Evolutionary conservation across 1,140 invertebrate species (phyloP).

Genomic region (Melipona quadrifasciata): DNA sequence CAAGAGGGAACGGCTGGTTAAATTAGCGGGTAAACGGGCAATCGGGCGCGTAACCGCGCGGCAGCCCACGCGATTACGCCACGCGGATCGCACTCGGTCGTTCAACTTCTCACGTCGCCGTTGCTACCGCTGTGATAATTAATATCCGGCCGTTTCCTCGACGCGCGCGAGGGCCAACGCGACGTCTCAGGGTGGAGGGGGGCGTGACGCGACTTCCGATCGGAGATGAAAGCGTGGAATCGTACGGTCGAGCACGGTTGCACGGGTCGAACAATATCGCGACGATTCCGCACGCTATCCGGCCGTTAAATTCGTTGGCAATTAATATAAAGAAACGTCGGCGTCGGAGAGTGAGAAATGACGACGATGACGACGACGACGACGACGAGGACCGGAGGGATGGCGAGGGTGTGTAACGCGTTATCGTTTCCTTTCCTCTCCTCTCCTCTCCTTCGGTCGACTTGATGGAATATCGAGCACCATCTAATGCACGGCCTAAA

Average conservation of each 20-base stretch:
- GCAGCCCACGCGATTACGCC: not conserved
- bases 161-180: slow-evolving; percentile 10
- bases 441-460: slow-evolving; percentile 13
- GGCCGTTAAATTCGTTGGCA: slow-evolving; percentile 75
- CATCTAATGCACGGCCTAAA: slow-evolving; percentile 77
- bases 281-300: slow-evolving; percentile 71
- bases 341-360: slow-evolving; percentile 1
- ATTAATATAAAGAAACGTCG: slow-evolving; percentile 71
- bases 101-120: slow-evolving; percentile 12
- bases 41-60: slow-evolving; percentile 1
- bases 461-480: slow-evolving; percentile 70
- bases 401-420: not conserved
- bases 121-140: slow-evolving; percentile 33
- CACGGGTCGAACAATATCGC: slow-evolving; percentile 62
- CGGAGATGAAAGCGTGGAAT: slow-evolving; percentile 41
- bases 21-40: not conserved
- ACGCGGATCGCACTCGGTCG: not conserved
- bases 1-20: not conserved
- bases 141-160: slow-evolving; percentile 43
- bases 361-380: too few species aligned
- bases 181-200: not conserved
- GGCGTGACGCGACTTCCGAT: slow-evolving; percentile 47
- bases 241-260: slow-evolving; percentile 30
- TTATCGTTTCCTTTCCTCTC: not conserved
- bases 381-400: too few species aligned